Evolutionary conservation across 2,888 invertebrate genomes (phyloP).

Genomic region (Yponomeuta evonymella): DNA sequence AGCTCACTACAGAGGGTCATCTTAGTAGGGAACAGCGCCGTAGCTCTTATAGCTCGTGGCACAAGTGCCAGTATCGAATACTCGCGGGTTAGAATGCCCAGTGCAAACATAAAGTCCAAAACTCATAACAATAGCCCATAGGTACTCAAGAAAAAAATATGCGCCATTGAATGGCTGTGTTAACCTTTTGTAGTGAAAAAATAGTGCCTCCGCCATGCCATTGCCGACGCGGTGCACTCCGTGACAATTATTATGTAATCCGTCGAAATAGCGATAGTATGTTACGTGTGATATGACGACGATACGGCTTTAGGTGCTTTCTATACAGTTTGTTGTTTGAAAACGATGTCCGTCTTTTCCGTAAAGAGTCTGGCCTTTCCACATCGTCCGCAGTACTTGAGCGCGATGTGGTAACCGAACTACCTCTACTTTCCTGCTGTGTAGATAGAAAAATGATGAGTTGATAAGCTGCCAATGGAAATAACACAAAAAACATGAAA

Average conservation of each 20-base stretch:
- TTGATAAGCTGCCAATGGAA: background rate
- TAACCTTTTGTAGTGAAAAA: background rate
- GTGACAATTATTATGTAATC: slow-evolving; percentile 18
- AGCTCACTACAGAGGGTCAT: background rate
- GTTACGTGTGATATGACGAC: background rate
- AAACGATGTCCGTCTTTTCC: background rate
- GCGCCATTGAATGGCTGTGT: too few species aligned
- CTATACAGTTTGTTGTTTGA: background rate
- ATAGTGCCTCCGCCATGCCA: background rate
- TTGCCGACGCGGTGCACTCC: background rate
- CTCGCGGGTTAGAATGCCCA: too few species aligned
- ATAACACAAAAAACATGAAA: too few species aligned
- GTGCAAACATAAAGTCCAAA: too few species aligned
- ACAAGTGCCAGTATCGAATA: too few species aligned
- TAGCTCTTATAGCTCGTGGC: too few species aligned
- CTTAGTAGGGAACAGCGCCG: too few species aligned
- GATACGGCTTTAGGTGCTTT: background rate
- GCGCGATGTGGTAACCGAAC: background rate
- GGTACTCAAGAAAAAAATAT: too few species aligned
- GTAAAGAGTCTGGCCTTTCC: background rate
- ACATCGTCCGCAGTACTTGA: background rate
- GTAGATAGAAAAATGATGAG: background rate
- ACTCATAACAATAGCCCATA: too few species aligned
- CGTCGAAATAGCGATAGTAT: slow-evolving; percentile 3
- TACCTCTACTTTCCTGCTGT: background rate